Evolutionary conservation across 1,140 invertebrate genomes (phyloP), one percentile per base, ranked within the genome.

Genomic region (Episyrphus balteatus): DNA sequence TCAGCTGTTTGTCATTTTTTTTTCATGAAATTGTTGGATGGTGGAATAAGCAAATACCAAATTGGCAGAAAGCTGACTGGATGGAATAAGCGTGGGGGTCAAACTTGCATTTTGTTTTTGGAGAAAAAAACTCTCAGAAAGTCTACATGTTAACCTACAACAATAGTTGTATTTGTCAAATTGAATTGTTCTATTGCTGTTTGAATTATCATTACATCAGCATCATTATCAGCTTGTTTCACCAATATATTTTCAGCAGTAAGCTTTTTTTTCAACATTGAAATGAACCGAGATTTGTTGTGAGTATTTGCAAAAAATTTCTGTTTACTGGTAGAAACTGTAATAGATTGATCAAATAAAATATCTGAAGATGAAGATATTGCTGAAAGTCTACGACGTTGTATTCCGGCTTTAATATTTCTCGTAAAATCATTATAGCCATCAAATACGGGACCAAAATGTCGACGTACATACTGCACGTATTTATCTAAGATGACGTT

Each of bases 221-320:
- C 57, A 52, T 62, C 55, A 48, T 58, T 56, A 47, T 50, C 7
- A 55, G 58, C 57, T 58, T 58, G 55, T 55, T 54, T 54, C 11
- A 55, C 50, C 1, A 15, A 30, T 41, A 61, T 53, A 51, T 52
- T 51, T 17, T 34, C 53, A 48, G 50, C 40, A 13, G 52, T 51
- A 46, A 62, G 55, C 36, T 48, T 53, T 49, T 54, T 37, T 44
- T 42, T 51, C 32, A 58, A 55, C 56, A 57, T 61, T 46, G 49
- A 59, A 61, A 57, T n/a, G n/a, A n/a, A n/a, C n/a, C 56, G 49
- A 56, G 55, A 59, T 44, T 61, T 62, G 46, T 62, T 60, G 40
- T 56, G 47, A n/a, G 43, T 55, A 57, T 62, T 64, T 36, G 50
- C 1, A 51, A 65, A 50, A 61, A 61, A 58, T 54, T 55, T 30